phyloP scores from a whole-genome alignment of 2,797 vertebrate species.

The Cryptoprocta ferox region DNA sequence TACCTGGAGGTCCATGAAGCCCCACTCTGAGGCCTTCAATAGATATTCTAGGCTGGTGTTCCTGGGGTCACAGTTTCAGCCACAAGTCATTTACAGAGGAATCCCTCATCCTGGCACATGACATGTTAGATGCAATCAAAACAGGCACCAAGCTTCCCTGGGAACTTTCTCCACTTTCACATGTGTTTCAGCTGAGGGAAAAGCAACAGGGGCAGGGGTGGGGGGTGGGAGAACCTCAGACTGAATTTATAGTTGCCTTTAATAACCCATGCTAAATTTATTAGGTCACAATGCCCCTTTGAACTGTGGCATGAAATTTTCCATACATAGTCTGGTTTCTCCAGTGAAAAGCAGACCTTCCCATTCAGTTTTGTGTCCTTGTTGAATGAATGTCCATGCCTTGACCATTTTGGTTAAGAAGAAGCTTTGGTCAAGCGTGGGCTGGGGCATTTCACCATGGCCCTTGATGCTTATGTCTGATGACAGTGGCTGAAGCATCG shows the following conservation, averaged over 20 bases:
- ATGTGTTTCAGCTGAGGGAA: conserved; percentile 73
- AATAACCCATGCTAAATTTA: conserved; percentile 78
- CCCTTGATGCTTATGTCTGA: neutral
- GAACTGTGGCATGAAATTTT: conserved; percentile 75
- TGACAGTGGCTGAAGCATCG: neutral
- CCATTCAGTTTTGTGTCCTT: neutral
- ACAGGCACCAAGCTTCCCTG: conserved; percentile 16
- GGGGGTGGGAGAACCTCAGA: neutral
- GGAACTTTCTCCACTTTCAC: conserved; percentile 47
- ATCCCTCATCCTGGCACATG: conserved; percentile 4
- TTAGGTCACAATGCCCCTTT: conserved; percentile 71
- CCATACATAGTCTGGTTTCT: conserved; percentile 69
- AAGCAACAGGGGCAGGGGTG: neutral
- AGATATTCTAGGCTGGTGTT: conserved; percentile 45
- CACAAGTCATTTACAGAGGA: conserved; percentile 55
- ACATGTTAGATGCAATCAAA: conserved; percentile 34
- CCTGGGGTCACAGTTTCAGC: neutral
- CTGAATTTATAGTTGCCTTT: conserved; percentile 75
- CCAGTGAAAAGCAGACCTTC: conserved; percentile 35
- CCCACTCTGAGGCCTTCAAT: neutral
- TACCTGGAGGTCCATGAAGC: conserved; percentile 47
- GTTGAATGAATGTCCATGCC: neutral
- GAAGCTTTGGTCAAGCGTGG: neutral
- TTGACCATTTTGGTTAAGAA: neutral
- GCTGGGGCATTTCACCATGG: neutral